These are phyloP conservation scores for Apogon talboti DNA, from an alignment of 2,797 vertebrate genomes.

Conservation along the genomic window DNA sequence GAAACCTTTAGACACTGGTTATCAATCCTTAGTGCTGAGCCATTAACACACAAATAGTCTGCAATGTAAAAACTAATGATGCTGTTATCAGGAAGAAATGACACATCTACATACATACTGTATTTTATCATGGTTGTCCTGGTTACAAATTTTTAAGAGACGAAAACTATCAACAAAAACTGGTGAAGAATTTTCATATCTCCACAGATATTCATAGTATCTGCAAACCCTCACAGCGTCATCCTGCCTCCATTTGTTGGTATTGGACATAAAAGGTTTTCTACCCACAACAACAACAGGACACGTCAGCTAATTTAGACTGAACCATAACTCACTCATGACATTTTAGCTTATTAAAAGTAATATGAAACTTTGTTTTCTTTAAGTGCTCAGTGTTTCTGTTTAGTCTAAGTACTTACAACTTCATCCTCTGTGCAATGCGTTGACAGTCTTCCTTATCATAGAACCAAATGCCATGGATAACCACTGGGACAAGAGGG, in stretches of 20 bases:
- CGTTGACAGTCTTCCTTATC: conserved; percentile 96
- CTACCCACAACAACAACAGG: no score
- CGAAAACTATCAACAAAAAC: no score
- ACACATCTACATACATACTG: no score
- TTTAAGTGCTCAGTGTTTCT: neutral
- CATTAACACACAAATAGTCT: conserved; percentile 3
- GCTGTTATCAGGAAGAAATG: no score
- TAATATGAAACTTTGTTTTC: neutral
- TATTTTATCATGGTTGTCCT: no score
- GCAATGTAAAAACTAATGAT: neutral
- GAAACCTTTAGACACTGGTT: neutral
- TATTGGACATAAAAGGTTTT: no score
- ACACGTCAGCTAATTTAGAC: neutral
- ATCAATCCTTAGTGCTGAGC: neutral
- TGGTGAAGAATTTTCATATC: no score
- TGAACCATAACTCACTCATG: neutral
- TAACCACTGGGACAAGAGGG: conserved; percentile 86
- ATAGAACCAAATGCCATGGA: conserved; percentile 99
- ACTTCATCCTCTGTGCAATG: conserved; percentile 94
- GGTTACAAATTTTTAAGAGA: no score
- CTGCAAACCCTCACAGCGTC: no score
- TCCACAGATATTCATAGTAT: no score
- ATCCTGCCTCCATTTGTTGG: no score
- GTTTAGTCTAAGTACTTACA: conserved; percentile 84
- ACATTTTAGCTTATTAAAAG: neutral